Percentiles rank a stretch among this genome's conserved stretches.
phyloP scores from a whole-genome alignment of 1,140 invertebrate species.

The Ptiloglossa arizonensis region DNA sequence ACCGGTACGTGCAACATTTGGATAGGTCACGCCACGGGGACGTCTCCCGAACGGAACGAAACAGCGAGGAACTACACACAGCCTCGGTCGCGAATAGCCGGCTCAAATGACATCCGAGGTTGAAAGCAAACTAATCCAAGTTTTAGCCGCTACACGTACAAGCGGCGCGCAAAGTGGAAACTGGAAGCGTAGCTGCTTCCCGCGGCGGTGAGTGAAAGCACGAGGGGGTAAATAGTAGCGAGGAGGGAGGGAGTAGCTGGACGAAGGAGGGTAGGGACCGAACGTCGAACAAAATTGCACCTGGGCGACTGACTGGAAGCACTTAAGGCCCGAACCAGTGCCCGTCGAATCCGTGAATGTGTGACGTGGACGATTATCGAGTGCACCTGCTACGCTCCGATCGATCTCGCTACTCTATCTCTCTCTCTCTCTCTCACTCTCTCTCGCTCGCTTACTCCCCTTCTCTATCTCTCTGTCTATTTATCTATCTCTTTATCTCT shows the following conservation, averaged over 20 bases:
- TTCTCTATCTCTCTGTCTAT: too few relatives aligned
- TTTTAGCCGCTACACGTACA: constrained; percentile 63
- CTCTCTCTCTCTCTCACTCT: too few relatives aligned
- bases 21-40: not conserved
- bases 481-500: too few relatives aligned
- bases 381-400: constrained; percentile 58
- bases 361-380: constrained; percentile 62
- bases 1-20: not conserved
- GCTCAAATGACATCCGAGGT: constrained; percentile 56
- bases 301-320: constrained; percentile 59
- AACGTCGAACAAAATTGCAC: constrained; percentile 60
- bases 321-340: constrained; percentile 46
- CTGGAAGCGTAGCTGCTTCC: constrained; percentile 26
- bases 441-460: too few relatives aligned
- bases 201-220: not conserved
- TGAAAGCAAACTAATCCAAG: constrained; percentile 73
- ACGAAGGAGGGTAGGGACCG: too few relatives aligned
- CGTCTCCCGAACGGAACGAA: not conserved
- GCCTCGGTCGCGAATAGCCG: constrained; percentile 12
- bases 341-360: constrained; percentile 50
- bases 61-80: not conserved
- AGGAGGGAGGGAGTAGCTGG: too few relatives aligned
- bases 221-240: not conserved
- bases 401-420: constrained; percentile 37
- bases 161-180: constrained; percentile 53